Base-by-base conservation (phyloP, 53 echinoderm and acorn worm genomes). In the Glandiceps talaboti region DNA sequence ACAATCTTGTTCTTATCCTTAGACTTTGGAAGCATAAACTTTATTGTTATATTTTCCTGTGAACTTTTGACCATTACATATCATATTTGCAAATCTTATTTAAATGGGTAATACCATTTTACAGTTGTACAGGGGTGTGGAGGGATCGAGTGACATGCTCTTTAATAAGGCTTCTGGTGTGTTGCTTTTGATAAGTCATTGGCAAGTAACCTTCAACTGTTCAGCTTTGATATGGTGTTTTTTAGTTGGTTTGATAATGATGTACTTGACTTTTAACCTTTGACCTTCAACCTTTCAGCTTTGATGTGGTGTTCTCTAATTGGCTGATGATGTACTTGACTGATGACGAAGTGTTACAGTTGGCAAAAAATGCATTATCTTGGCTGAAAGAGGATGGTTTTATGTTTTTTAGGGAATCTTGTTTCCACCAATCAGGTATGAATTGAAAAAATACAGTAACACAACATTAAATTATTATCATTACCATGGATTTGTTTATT, bases 301-400 rank as follows among this genome's bases (percentile, higher is more conserved):
- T 79, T 90, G 95, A 95, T 45, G 75, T 92, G 26, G 87, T 95
- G 75, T 95, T 95, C 80, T 86, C 90, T 77, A 97, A 97, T 74
- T 97, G 99, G 93, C 77, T 97, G 45, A 82, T 97, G 89, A 97
- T 97, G 99, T 97, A 97, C 30, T 82, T 93, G 27, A 84, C 86
- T 0, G 89, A 94, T 78, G 93, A 91, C 31, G 99, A 97, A 79
- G 88, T 93, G 25, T 28, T 81, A 0, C 31, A 86, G 29, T 81
- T 97, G 25, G 87, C 89, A 6, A 32, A 26, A 27, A 89, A 86
- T 30, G 79, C 85, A 74, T 84, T 97, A 14, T 72, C 73, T 26
- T 93, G 99, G 93, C 78, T 91, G 14, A 89, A 82, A 33, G 82
- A 87, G 27, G 99, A 76, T 1, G 99, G 99, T 0, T 81, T 78